Conservation (phyloP, 2,888 invertebrate genomes). For the Shargacucullia verbasci region DNA sequence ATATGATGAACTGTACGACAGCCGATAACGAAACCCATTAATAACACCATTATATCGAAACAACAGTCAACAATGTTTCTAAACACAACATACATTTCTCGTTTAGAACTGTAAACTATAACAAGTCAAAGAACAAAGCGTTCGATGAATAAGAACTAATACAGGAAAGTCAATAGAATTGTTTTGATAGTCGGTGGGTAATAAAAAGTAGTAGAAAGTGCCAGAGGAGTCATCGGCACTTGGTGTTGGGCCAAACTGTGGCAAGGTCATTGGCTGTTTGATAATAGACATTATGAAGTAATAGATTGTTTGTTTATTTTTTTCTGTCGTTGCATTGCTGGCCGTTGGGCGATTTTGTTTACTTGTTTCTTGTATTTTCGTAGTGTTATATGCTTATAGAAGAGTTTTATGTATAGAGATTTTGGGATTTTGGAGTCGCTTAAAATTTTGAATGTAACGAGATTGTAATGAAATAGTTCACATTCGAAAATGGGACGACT, state of each 20-base stretch:
- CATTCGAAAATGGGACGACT: neutral
- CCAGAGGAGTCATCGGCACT: slow-evolving; percentile 84
- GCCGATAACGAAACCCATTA: slow-evolving; percentile 62
- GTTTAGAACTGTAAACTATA: slow-evolving; percentile 15
- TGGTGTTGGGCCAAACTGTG: slow-evolving; percentile 83
- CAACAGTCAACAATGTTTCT: slow-evolving; percentile 13
- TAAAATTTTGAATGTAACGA: no score
- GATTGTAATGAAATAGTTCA: neutral
- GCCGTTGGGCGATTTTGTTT: slow-evolving; percentile 16
- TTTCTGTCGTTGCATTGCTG: slow-evolving; percentile 59
- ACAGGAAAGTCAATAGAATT: slow-evolving; percentile 23
- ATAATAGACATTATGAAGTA: slow-evolving; percentile 83
- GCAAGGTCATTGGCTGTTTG: slow-evolving; percentile 84
- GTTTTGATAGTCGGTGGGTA: slow-evolving; percentile 55
- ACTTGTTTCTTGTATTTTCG: neutral
- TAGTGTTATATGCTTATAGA: neutral
- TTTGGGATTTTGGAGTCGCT: no score
- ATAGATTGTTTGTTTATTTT: slow-evolving; percentile 83
- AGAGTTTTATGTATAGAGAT: no score
- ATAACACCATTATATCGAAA: slow-evolving; percentile 46
- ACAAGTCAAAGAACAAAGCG: slow-evolving; percentile 33
- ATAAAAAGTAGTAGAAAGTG: slow-evolving; percentile 84
- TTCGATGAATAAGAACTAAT: slow-evolving; percentile 58
- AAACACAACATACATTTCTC: slow-evolving; percentile 39
- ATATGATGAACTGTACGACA: slow-evolving; percentile 61